Evolutionary conservation across 1,140 invertebrate species (phyloP).

Genomic region (Cyclina sinensis): DNA sequence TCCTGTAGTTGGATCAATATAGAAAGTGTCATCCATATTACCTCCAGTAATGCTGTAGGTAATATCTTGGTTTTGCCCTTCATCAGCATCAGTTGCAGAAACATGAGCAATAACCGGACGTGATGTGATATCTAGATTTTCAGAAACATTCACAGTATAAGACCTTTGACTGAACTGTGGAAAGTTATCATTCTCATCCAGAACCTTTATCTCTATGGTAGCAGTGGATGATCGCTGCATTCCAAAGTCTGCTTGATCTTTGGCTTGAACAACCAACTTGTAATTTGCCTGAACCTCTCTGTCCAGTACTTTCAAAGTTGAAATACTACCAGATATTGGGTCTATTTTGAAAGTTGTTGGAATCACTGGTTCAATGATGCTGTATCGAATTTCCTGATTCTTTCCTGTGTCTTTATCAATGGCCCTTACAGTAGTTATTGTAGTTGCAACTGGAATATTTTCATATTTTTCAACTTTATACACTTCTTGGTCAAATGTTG

Average conservation of each 20-base stretch:
- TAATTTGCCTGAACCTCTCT: conserved; percentile 87
- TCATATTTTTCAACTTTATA: conserved; percentile 79
- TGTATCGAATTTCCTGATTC: conserved; percentile 97
- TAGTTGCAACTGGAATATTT: conserved; percentile 91
- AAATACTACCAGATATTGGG: conserved; percentile 93
- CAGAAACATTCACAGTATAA: conserved; percentile 94
- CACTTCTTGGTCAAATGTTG: conserved; percentile 82
- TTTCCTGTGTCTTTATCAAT: conserved; percentile 87
- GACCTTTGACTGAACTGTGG: conserved; percentile 95
- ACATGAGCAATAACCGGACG: conserved; percentile 95
- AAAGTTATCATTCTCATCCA: conserved; percentile 86
- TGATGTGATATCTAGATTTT: conserved; percentile 93
- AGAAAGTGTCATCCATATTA: conserved; percentile 97
- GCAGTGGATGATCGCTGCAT: conserved; percentile 92
- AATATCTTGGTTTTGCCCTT: conserved; percentile 96
- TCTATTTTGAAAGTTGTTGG: conserved; percentile 93
- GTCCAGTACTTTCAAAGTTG: conserved; percentile 94
- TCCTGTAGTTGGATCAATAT: conserved; percentile 96
- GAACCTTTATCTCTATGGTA: conserved; percentile 93
- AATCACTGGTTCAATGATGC: conserved; percentile 89
- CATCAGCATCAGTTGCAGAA: conserved; percentile 95
- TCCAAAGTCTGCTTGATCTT: conserved; percentile 86
- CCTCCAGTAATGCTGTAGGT: conserved; percentile 98
- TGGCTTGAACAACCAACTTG: conserved; percentile 83
- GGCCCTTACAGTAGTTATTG: conserved; percentile 88